Evolutionary conservation across 2,797 vertebrate species (phyloP), one percentile per base, ranked within the genome.

Genomic region (Crenuchus spilurus): DNA sequence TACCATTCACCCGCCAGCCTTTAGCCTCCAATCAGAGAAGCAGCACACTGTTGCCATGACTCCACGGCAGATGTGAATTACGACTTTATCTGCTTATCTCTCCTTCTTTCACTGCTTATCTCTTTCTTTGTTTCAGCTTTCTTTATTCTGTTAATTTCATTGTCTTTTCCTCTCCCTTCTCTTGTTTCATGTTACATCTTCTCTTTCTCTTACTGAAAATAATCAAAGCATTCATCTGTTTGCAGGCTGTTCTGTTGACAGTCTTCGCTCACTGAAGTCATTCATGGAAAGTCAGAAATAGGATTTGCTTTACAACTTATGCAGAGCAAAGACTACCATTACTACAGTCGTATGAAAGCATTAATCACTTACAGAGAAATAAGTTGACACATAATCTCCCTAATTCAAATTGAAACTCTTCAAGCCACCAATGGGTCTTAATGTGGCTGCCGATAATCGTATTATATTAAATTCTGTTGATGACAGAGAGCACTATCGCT

Each of bases 21-120:
- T 85, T 88, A 88, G 90, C 86, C 22, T 60, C 89, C 90, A 91
- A 91, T 89, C 85, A 87, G 88, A 86, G 75, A 74, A 48, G 70
- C 70, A 83, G 80, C 73, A 82, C 78, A 65, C 88, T 89, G 89
- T 92, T 92, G 88, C 87, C 85, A 92, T 90, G 90, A 88, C 80
- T 42, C 84, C 81, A 68, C 4, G 75, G 84, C 85, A 92, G 86
- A 88, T 74, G 78, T 87, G 87, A 91, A 89, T 89, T 85, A 91
- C 83, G 81, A 84, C 83, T 81, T 80, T 81, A 81, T 90, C 84
- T 86, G 82, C 88, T 86, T 85, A 86, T 58, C 63, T 88, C 87
- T 89, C 80, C 83, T 74, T 72, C 72, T 79, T 80, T 75, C 72
- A 71, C 73, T 83, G 75, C 70, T 71, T 71, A 61, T 69, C 68